These are phyloP conservation scores for Laticauda laticaudata DNA, from an alignment of 2,113 vertebrate genomes.

Conservation along the genomic window DNA sequence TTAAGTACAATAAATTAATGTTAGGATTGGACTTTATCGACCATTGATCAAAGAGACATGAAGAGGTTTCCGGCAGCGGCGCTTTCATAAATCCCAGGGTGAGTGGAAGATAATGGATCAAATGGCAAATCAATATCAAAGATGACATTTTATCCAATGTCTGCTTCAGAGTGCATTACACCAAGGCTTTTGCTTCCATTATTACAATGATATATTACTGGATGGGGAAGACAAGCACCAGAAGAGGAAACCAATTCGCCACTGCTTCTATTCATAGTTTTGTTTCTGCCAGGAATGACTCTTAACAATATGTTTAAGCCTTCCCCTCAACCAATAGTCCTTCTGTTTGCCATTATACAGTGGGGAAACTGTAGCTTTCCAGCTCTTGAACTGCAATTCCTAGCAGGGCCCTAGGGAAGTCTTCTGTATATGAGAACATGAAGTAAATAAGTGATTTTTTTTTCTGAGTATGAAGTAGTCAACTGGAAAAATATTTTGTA, in stretches of 20 bases:
- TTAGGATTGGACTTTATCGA: slow-evolving; percentile 43
- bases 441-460: slow-evolving; percentile 56
- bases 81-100: slow-evolving; percentile 61
- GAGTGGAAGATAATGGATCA: slow-evolving; percentile 58
- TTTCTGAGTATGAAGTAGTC: slow-evolving; percentile 39
- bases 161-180: slow-evolving; percentile 60
- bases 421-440: slow-evolving; percentile 32
- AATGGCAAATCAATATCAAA: slow-evolving; percentile 66
- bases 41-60: slow-evolving; percentile 60
- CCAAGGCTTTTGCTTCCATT: slow-evolving; percentile 40
- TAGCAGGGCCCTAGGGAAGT: background rate
- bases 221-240: slow-evolving; percentile 38
- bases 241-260: slow-evolving; percentile 26
- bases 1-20: background rate
- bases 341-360: background rate
- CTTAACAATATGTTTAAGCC: slow-evolving; percentile 47
- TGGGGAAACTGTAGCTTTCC: background rate
- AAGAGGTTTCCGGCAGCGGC: slow-evolving; percentile 61
- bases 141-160: slow-evolving; percentile 58
- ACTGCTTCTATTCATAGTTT: slow-evolving; percentile 38
- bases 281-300: slow-evolving; percentile 35
- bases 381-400: background rate
- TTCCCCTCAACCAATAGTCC: slow-evolving; percentile 6
- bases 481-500: slow-evolving; percentile 41
- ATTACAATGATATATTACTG: slow-evolving; percentile 58